Evolutionary conservation across 2,113 vertebrate species (phyloP), one percentile per base, ranked within the genome.

Genomic region (Coptodon rendalli): DNA sequence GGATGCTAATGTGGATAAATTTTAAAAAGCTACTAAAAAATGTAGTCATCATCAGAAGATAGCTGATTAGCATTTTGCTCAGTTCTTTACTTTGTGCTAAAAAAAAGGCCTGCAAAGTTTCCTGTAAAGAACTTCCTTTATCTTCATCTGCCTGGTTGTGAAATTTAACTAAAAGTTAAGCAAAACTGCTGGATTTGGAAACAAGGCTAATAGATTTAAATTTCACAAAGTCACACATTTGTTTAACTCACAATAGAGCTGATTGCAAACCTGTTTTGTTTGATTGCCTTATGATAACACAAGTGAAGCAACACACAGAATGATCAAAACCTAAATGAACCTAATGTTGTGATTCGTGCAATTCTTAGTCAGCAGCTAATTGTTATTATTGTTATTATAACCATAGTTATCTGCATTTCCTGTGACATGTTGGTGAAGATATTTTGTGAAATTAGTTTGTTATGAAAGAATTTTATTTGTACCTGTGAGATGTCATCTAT

Each of bases 401-500:
- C 19, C 63, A 68, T 38, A 40, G 34, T 40, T 40, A 71, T 43
- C 22, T 73, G 1, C 14, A 48, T 73, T 73, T 45, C 8, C 38
- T 27, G 22, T 27, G 22, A 73, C 61, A 73, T 45, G 13, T 10
- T 73, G 22, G 38, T 27, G 38, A 45, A 73, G 38, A 73, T 73
- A 73, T 76, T 50, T 76, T 31, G 31, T 29, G 43, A 78, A 78
- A 50, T 31, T 19, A 4, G 24, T 78, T 50, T 78, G 43, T 31
- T 8, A 34, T 52, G 73, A n/a, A 78, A 19, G 2, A 31, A 31
- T 52, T 57, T 13, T 14, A 4, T 43, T 80, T 89, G 95, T 91
- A 97, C 98, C 48, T 97, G 94, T 6, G 96, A 97, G 92, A 99
- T 97, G 86, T 99, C 98, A 31, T 99, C 99, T 9, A 99, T 98